Percentiles rank a stretch among this genome's conserved stretches.
These are phyloP conservation scores for Cydia amplana DNA, from an alignment of 1,140 invertebrate species.

Conservation along the genomic window DNA sequence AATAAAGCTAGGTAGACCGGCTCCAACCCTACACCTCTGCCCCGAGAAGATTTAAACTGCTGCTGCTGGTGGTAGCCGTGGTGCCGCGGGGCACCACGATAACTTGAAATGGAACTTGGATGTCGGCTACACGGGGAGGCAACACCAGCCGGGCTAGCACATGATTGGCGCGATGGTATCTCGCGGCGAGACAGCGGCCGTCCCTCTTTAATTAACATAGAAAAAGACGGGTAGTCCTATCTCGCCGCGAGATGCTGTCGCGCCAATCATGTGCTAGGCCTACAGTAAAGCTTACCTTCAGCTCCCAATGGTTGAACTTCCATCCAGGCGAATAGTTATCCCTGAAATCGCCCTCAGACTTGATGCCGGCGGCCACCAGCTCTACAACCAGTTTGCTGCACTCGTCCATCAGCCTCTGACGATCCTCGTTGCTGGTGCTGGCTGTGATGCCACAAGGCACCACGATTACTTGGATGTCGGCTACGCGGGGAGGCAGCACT, in stretches of 20 bases:
- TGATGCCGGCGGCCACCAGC: constrained; percentile 81
- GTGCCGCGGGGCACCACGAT: no score
- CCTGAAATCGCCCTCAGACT: constrained; percentile 91
- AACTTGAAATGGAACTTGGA: constrained; percentile 82
- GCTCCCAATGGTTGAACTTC: constrained; percentile 99
- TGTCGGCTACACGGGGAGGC: constrained; percentile 85
- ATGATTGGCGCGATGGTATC: no score
- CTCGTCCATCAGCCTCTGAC: constrained; percentile 84
- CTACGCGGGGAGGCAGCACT: constrained; percentile 96
- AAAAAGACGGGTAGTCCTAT: no score
- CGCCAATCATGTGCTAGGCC: no score
- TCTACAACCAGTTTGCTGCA: constrained; percentile 86
- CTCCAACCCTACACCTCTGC: no score
- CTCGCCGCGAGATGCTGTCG: no score
- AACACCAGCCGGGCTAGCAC: no score
- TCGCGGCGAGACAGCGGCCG: no score
- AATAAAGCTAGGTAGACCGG: no score
- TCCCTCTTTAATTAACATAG: no score
- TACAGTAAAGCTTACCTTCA: constrained; percentile 85
- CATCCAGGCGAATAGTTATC: constrained; percentile 99
- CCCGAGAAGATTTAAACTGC: no score
- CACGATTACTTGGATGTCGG: constrained; percentile 91
- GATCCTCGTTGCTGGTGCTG: constrained; percentile 86
- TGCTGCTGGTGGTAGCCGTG: no score
- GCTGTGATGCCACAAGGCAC: constrained; percentile 98